Conservation (phyloP, 92 coral and sea anemone genomes). For the Palythoa heliodiscus region DNA sequence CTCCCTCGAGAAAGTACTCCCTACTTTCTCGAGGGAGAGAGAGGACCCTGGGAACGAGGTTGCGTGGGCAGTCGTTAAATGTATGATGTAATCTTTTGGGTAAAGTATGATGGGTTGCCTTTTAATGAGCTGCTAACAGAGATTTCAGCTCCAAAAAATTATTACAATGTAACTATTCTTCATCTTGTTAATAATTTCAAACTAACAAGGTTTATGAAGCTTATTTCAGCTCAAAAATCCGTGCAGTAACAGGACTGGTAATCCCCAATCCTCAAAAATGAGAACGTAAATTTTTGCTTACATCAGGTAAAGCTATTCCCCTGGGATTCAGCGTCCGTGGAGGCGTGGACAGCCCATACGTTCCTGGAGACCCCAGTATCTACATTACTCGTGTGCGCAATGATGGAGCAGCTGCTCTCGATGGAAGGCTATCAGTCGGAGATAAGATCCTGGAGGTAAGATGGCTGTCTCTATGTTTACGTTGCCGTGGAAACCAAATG, state of each 20-base stretch:
- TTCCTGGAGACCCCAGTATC: slow-evolving; percentile 92
- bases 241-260: too few relatives aligned
- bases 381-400: slow-evolving; percentile 85
- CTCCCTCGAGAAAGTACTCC: too few relatives aligned
- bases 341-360: slow-evolving; percentile 88
- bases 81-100: too few relatives aligned
- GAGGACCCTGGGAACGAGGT: too few relatives aligned
- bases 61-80: too few relatives aligned
- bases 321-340: slow-evolving; percentile 97
- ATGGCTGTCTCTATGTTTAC: too few relatives aligned
- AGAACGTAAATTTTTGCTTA: not conserved
- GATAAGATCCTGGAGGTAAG: slow-evolving; percentile 91
- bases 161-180: not conserved
- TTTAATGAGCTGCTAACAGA: not conserved
- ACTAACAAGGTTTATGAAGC: too few relatives aligned
- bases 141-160: not conserved
- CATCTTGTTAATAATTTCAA: too few relatives aligned
- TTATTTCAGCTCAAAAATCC: too few relatives aligned
- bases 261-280: too few relatives aligned
- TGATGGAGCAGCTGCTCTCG: slow-evolving; percentile 87
- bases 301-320: slow-evolving; percentile 58
- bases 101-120: not conserved
- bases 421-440: slow-evolving; percentile 85
- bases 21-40: too few relatives aligned
- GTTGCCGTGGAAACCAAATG: not conserved